These are phyloP conservation scores for Trogon surrucura DNA, from an alignment of 2,113 vertebrate genomes.

Conservation along the genomic window DNA sequence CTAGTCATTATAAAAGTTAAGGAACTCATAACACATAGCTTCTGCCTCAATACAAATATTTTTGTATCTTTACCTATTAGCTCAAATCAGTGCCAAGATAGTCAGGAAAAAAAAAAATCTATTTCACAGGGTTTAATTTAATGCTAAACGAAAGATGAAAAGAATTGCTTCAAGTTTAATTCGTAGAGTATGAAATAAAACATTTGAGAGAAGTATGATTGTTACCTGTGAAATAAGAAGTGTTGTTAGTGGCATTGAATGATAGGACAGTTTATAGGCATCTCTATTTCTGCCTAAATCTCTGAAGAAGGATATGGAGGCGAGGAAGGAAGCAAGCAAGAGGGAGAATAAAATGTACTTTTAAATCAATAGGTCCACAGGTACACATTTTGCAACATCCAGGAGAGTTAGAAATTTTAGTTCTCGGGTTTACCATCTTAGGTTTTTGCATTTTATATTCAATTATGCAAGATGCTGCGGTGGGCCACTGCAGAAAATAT, in stretches of 20 bases:
- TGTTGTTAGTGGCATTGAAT: not conserved
- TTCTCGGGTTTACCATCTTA: not conserved
- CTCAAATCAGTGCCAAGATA: not conserved
- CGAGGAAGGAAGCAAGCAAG: not conserved
- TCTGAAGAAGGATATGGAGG: not conserved
- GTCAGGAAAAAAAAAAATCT: not conserved
- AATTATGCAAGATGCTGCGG: not conserved
- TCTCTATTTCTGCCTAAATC: not conserved
- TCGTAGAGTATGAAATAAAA: not conserved
- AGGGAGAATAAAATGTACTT: not conserved
- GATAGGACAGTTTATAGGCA: not conserved
- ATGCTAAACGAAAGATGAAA: not conserved
- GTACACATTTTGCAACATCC: not conserved
- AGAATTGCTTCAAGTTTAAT: not conserved
- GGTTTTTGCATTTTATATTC: not conserved
- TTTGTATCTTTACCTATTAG: not conserved
- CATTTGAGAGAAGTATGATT: not conserved
- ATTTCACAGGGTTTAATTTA: not conserved
- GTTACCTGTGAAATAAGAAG: not conserved
- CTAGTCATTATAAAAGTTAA: not conserved
- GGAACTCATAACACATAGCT: not conserved
- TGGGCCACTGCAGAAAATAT: not conserved
- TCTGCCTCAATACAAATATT: not conserved
- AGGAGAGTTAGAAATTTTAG: not conserved
- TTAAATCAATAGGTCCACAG: not conserved